phyloP scores from a whole-genome alignment of 2,113 vertebrate genomes.

The Tachycineta bicolor region DNA sequence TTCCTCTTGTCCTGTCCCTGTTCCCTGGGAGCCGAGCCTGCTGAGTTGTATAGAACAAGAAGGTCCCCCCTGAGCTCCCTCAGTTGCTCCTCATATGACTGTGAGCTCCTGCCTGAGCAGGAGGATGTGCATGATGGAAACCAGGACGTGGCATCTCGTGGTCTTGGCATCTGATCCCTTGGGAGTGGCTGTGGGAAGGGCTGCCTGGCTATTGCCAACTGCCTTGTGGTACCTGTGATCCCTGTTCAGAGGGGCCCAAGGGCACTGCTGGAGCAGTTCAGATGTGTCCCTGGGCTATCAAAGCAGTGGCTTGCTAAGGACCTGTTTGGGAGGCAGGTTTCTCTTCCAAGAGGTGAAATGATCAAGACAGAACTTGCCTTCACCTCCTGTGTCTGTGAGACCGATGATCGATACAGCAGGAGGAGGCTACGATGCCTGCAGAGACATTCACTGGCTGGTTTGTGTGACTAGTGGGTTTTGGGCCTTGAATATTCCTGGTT shows the following conservation, averaged over 20 bases:
- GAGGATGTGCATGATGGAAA: not conserved
- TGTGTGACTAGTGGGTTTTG: not conserved
- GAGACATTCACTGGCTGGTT: not conserved
- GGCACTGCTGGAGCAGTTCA: not conserved
- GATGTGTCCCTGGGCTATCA: accelerated
- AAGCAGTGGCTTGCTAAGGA: not conserved
- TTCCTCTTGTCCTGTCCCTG: not conserved
- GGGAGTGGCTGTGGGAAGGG: not conserved
- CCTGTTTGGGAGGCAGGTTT: not conserved
- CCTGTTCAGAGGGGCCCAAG: accelerated
- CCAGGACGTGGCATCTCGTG: accelerated
- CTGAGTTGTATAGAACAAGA: not conserved
- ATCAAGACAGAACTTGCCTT: accelerated
- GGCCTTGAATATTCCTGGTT: not conserved
- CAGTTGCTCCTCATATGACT: not conserved
- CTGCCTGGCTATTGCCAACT: not conserved
- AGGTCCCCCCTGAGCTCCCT: not conserved
- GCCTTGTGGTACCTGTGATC: accelerated
- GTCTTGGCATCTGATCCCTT: not conserved
- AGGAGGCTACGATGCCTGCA: not conserved
- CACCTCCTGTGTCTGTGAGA: not conserved
- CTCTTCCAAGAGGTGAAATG: not conserved
- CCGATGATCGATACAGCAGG: not conserved
- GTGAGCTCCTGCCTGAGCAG: not conserved
- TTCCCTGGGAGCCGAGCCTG: not conserved